Base-by-base conservation (phyloP, 2,113 vertebrate genomes). In the Saimiri boliviensis region DNA sequence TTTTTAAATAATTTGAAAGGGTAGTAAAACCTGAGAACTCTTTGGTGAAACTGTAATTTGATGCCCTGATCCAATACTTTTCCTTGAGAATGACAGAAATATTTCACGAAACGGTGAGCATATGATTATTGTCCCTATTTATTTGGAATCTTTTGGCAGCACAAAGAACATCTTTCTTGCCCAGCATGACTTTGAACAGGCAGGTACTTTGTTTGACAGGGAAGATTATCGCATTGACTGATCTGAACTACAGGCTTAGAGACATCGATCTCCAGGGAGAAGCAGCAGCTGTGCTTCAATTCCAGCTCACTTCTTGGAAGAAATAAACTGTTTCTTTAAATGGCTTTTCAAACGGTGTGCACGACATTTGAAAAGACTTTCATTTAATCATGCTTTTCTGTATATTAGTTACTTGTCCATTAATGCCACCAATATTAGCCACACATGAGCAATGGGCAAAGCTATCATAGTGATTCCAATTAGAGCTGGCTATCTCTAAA, bases 181-280 rank as follows among this genome's bases (percentile, higher is more conserved):
- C 40, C 32, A 60, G 86, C 21, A 40, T 86, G 87, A 80, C 95
- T 96, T 42, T 80, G 74, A 89, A 58, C 58, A 85, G 76, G 70
- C 37, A 2, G 54, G 32, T 52, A 71, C 76, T 91, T 88, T 54
- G 74, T 93, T 86, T 92, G 93, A 94, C 86, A 85, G 91, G 74
- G 96, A 21, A 35, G 47, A 94, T 89, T 93, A 97, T 97, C 80
- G 37, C 93, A 88, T 68, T 89, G 86, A 96, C 91, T 54, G 54
- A 93, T 95, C 63, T 87, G 80, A 96, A 60, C 84, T 10, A 14
- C 56, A 42, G 47, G 40, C 87, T 97, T 73, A 74, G 89, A 96
- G 93, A 97, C 94, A 97, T 95, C 4, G 0, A 90, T 94, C 93
- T 94, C 95, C 40, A 8, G 86, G 76, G 86, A 96, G 35, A 87